These are phyloP conservation scores for Leptodon cayanensis DNA, from an alignment of 2,797 vertebrate genomes.

Conservation along the genomic window DNA sequence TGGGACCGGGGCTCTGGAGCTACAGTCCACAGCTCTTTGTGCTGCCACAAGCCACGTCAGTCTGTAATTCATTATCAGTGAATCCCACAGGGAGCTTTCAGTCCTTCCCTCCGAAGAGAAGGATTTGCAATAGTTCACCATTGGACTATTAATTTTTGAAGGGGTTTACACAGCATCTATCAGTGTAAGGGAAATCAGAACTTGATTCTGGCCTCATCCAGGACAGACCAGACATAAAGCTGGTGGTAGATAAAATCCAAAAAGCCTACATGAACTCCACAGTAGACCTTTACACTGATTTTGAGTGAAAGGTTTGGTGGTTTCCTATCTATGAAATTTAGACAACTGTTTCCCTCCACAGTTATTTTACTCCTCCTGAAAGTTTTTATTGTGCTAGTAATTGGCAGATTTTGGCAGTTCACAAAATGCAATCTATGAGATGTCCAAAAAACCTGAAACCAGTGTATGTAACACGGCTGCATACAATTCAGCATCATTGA, in stretches of 20 bases:
- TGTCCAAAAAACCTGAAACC: neutral
- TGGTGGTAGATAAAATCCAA: neutral
- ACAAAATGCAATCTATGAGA: neutral
- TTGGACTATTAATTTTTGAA: neutral
- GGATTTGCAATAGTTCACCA: neutral
- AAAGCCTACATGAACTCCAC: neutral
- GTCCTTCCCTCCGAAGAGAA: neutral
- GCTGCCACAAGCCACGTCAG: neutral
- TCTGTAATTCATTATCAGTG: neutral
- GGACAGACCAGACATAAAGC: neutral
- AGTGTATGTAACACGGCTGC: neutral
- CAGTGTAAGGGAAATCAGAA: neutral
- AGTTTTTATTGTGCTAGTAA: conserved; percentile 7
- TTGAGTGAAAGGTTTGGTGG: neutral
- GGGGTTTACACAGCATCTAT: neutral
- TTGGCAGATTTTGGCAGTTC: conserved; percentile 55
- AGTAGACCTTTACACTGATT: neutral
- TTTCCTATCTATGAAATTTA: neutral
- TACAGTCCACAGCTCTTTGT: neutral
- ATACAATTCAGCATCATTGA: neutral
- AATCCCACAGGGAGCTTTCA: neutral
- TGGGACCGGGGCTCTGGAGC: neutral
- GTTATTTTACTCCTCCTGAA: conserved; percentile 7
- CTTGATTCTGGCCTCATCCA: neutral
- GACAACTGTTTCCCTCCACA: neutral